A percentile compares a stretch with the other conserved stretches of the same genome.
phyloP scores from a whole-genome alignment of 2,797 vertebrate species.

The Falco naumanni region DNA sequence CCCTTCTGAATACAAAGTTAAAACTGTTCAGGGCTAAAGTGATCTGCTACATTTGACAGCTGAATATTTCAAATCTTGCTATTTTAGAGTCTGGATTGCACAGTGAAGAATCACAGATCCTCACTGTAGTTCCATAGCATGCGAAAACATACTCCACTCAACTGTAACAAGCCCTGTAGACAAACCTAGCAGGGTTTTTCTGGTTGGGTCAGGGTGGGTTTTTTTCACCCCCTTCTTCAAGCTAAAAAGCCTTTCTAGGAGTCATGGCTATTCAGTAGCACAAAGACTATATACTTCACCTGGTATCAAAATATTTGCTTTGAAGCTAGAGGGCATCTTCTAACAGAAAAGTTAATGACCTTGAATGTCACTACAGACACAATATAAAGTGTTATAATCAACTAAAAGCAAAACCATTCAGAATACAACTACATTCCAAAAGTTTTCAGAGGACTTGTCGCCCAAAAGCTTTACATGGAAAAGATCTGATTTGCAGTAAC shows the following conservation, averaged over 20 bases:
- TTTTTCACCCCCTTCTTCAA: neutral
- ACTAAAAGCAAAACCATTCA: neutral
- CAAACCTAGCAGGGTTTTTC: neutral
- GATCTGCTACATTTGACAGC: neutral
- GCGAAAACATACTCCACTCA: neutral
- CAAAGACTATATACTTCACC: rapidly evolving
- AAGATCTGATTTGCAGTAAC: neutral
- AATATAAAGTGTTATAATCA: neutral
- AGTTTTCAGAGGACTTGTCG: neutral
- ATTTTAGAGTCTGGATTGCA: neutral
- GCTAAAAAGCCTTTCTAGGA: neutral
- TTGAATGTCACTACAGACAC: neutral
- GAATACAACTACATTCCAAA: neutral
- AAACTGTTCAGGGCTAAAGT: neutral
- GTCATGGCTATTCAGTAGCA: neutral
- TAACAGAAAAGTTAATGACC: rapidly evolving
- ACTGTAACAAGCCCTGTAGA: neutral
- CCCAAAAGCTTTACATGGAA: neutral
- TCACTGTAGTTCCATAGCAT: rapidly evolving
- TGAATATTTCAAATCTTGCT: no score
- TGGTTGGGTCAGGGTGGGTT: neutral
- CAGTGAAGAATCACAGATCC: neutral
- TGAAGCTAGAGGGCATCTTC: neutral
- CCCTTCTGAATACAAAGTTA: neutral
- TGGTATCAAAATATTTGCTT: neutral